A percentile compares a stretch with the other conserved stretches of the same genome.
Conservation (phyloP, 1,140 invertebrate genomes). For the Pinna nobilis region DNA sequence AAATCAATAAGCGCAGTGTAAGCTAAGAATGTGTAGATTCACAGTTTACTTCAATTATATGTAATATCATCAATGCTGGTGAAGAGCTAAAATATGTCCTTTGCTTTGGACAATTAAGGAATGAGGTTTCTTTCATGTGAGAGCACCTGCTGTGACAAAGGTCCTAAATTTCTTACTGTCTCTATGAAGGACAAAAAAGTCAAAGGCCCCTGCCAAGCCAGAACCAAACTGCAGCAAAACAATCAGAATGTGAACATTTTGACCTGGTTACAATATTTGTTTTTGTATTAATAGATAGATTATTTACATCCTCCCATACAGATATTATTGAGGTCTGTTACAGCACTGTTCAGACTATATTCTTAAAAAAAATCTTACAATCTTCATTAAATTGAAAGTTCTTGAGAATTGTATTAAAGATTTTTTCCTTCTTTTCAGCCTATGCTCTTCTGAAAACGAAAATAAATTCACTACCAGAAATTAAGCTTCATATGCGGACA, state of each 20-base stretch:
- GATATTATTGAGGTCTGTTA: neutral
- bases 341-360: neutral
- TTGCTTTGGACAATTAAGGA: too few species aligned
- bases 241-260: neutral
- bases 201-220: neutral
- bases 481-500: neutral
- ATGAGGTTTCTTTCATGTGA: too few species aligned
- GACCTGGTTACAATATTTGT: too few species aligned
- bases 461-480: neutral
- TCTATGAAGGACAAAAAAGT: neutral
- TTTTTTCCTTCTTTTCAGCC: neutral
- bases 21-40: too few species aligned
- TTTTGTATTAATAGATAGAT: too few species aligned
- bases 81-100: too few species aligned
- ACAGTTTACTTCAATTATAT: too few species aligned
- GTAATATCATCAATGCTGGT: too few species aligned
- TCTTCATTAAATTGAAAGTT: too few species aligned
- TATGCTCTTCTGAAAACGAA: conserved; percentile 3
- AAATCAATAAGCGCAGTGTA: too few species aligned
- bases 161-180: neutral
- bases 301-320: neutral
- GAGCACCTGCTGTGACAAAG: neutral
- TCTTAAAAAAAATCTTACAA: too few species aligned
- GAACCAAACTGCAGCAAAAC: too few species aligned
- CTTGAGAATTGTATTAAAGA: neutral